Percentiles rank a stretch among this genome's conserved stretches.
Conservation (phyloP, 2,113 vertebrate species). For the Leptocoma aspasia region DNA sequence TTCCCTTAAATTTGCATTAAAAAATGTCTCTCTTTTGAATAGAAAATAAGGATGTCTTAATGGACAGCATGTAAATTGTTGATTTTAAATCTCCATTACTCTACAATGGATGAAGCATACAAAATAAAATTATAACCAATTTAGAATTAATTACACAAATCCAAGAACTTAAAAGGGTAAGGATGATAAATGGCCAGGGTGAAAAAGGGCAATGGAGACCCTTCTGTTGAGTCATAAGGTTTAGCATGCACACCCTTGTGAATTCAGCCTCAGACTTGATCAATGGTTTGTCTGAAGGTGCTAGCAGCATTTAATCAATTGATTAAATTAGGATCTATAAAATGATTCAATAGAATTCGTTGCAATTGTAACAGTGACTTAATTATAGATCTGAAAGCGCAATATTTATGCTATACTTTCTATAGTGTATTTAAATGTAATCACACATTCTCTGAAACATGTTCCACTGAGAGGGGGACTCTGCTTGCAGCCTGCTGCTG, state of each 20-base stretch:
- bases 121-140: not conserved
- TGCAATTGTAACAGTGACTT: not conserved
- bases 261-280: not conserved
- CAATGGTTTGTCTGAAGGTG: not conserved
- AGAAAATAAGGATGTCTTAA: not conserved
- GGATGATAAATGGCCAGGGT: not conserved
- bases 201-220: not conserved
- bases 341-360: not conserved
- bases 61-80: not conserved
- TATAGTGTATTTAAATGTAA: not conserved
- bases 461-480: not conserved
- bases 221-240: not conserved
- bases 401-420: not conserved
- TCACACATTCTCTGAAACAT: not conserved
- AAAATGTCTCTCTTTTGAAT: not conserved
- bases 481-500: not conserved
- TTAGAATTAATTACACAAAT: not conserved
- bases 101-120: not conserved
- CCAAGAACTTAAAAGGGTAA: not conserved
- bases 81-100: not conserved
- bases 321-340: not conserved
- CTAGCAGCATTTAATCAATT: not conserved
- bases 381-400: not conserved
- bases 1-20: not conserved
- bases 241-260: not conserved